These are phyloP conservation scores for Meiosimyza platycephala DNA, from an alignment of 2,888 invertebrate species.

Conservation along the genomic window DNA sequence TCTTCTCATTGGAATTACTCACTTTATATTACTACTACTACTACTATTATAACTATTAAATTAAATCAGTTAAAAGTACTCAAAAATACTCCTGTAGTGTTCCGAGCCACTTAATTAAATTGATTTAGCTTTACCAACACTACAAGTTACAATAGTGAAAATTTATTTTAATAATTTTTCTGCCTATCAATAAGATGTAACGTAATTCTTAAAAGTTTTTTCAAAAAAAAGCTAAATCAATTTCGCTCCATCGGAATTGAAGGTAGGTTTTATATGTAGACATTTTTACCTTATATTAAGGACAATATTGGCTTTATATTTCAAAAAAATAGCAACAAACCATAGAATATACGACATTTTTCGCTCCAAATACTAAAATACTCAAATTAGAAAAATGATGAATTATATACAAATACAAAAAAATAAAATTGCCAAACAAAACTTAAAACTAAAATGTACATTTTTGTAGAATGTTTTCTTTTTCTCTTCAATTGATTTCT, in stretches of 20 bases:
- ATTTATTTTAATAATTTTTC: not conserved
- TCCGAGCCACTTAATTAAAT: slow-evolving; percentile 15
- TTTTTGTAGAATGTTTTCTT: slow-evolving; percentile 10
- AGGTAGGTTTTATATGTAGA: slow-evolving; percentile 37
- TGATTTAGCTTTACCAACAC: slow-evolving; percentile 28
- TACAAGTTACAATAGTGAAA: not conserved
- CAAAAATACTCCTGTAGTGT: slow-evolving; percentile 1
- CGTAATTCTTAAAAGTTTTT: not conserved
- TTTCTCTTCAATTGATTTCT: not conserved
- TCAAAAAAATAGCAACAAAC: not conserved
- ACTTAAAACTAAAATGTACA: slow-evolving; percentile 20
- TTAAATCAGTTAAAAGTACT: not conserved
- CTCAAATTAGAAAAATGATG: slow-evolving; percentile 14
- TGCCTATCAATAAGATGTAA: not conserved
- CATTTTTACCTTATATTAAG: slow-evolving; percentile 20
- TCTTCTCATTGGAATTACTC: slow-evolving; percentile 22
- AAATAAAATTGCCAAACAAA: slow-evolving; percentile 10
- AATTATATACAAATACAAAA: slow-evolving; percentile 27
- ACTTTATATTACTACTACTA: slow-evolving; percentile 9
- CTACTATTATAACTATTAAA: not conserved
- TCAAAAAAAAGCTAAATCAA: slow-evolving; percentile 37
- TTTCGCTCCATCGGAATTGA: slow-evolving; percentile 37
- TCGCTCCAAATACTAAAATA: no score
- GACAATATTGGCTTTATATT: slow-evolving; percentile 23
- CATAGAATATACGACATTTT: no score